Conservation (phyloP, 2,797 vertebrate species). For the Malurus splendens region DNA sequence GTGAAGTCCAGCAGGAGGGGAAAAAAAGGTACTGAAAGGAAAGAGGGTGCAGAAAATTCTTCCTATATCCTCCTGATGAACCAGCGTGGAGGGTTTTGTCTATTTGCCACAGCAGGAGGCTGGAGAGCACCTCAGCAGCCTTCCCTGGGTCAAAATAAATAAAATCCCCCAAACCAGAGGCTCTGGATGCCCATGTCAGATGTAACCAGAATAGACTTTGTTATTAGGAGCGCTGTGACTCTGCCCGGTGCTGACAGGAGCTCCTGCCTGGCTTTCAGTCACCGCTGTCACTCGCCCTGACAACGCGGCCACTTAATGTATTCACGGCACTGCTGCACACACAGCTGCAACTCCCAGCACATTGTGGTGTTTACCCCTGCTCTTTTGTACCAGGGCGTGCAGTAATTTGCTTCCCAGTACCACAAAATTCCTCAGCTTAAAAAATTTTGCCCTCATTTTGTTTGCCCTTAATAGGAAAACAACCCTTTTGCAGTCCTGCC, state of each 20-base stretch:
- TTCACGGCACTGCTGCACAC: constrained; percentile 65
- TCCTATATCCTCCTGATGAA: neutral
- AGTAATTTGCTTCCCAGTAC: constrained; percentile 71
- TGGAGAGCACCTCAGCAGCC: neutral
- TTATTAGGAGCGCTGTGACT: constrained; percentile 70
- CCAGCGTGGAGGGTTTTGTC: constrained; percentile 3
- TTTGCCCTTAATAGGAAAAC: constrained; percentile 59
- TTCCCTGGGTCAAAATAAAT: constrained; percentile 24
- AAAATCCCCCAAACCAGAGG: neutral
- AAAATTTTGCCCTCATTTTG: constrained; percentile 62
- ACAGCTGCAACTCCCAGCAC: constrained; percentile 65
- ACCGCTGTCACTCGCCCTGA: constrained; percentile 72
- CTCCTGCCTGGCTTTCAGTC: constrained; percentile 71
- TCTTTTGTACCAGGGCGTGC: constrained; percentile 65
- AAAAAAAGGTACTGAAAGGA: neutral
- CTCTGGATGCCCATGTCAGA: constrained; percentile 62
- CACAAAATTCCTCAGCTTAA: constrained; percentile 68
- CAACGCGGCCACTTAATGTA: constrained; percentile 69
- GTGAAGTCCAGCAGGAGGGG: neutral
- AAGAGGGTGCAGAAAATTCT: neutral
- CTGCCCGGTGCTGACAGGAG: constrained; percentile 60
- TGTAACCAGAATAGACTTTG: constrained; percentile 69
- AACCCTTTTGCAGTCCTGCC: constrained; percentile 21
- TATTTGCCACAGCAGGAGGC: neutral
- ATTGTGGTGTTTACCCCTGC: constrained; percentile 68